Conservation (phyloP, 1,140 invertebrate genomes). For the Drosophila ananassae region DNA sequence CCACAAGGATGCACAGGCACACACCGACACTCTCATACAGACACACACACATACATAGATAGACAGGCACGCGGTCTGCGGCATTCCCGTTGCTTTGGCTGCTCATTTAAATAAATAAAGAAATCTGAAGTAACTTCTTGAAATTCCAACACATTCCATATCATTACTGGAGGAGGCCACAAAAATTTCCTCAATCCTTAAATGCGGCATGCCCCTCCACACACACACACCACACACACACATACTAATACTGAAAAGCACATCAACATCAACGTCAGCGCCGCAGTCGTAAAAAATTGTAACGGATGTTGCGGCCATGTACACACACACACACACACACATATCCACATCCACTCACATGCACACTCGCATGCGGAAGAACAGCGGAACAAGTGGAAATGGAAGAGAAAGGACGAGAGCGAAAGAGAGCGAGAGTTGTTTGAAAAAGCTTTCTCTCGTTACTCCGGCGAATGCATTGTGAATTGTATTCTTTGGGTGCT, state of each 20-base stretch:
- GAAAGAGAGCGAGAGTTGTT: constrained; percentile 25
- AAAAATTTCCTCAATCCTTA: constrained; percentile 82
- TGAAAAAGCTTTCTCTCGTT: constrained; percentile 54
- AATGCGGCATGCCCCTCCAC: constrained; percentile 60
- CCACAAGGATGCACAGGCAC: constrained; percentile 14
- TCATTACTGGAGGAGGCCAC: constrained; percentile 81
- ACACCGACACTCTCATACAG: background rate
- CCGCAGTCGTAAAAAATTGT: constrained; percentile 78
- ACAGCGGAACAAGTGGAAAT: constrained; percentile 74
- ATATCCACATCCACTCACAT: constrained; percentile 3
- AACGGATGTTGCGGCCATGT: constrained; percentile 79
- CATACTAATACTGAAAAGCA: constrained; percentile 11
- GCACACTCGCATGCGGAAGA: constrained; percentile 4
- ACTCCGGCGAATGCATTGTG: constrained; percentile 59
- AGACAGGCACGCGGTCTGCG: constrained; percentile 28
- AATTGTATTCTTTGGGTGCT: constrained; percentile 33
- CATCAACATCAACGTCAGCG: constrained; percentile 71
- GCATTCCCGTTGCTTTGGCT: constrained; percentile 56
- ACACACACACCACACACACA: constrained; percentile 20
- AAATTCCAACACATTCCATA: constrained; percentile 83
- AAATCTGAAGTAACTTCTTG: constrained; percentile 83
- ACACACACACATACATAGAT: constrained; percentile 23
- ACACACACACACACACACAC: constrained; percentile 27
- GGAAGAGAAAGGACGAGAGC: constrained; percentile 31
- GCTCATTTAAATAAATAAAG: constrained; percentile 84